Evolutionary conservation across 2,888 invertebrate species (phyloP), one percentile per base, ranked within the genome.

Genomic region (Lithodes maja): DNA sequence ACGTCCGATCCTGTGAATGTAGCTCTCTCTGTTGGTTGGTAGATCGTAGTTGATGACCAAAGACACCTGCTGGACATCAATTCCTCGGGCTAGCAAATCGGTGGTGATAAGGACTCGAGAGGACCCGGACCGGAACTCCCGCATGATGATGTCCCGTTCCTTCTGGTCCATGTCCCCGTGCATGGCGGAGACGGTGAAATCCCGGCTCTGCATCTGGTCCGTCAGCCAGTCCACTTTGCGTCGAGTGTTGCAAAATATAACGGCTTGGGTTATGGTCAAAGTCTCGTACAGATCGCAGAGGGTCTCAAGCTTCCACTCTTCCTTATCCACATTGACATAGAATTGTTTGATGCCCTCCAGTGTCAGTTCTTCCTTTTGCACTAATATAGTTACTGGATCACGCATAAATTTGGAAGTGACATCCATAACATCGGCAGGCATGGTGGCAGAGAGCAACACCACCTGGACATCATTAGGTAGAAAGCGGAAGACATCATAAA

Each of bases 1-100:
- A 94, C 99, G 97, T 94, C 99, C 99, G 95, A 99, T 99, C 99
- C 99, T 97, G 95, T 99, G 99, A 95, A 99, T 99, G 95, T 99
- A 99, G 95, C 99, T 99, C 95, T 99, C 99, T 93, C 99, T 96
- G 95, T 99, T 99, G 92, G 98, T 98, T 92, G 99, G 99, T 95
- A 99, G 96, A 95, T 99, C 99, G 94, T 99, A 99, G 95, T 99
- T 99, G 94, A 99, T 99, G 94, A 99, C 99, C 94, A 99, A 96
- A 52, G 99, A 99, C 61, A 99, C 99, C 95, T 99, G 99, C 94
- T 99, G 99, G 86, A 99, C 99, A 94, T 99, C 99, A 94, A 99
- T 99, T 94, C 99, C 99, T 94, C 99, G 97, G 92, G 99, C 99
- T 93, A 99, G 95, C 94, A 99, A 95, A 95, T 99, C 99, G 92